These are phyloP conservation scores for Gila robusta DNA, from an alignment of 2,797 vertebrate species.

Conservation along the genomic window DNA sequence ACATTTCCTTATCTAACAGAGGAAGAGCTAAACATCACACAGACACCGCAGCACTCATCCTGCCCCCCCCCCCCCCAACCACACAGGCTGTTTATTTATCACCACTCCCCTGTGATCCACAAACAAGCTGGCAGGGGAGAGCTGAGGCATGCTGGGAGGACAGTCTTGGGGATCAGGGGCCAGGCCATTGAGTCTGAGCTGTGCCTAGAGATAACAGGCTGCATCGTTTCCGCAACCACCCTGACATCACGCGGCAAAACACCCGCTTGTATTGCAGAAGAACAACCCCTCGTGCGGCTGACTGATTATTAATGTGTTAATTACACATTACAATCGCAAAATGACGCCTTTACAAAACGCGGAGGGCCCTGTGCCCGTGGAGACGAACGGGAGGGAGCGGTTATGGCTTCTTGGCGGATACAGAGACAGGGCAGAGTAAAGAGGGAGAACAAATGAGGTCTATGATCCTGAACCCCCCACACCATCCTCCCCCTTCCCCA, in stretches of 20 bases:
- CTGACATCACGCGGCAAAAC: background rate
- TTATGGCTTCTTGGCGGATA: conserved; percentile 82
- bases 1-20: conserved; percentile 85
- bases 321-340: conserved; percentile 22
- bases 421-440: conserved; percentile 87
- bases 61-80: conserved; percentile 32
- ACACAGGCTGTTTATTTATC: conserved; percentile 79
- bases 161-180: conserved; percentile 55
- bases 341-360: conserved; percentile 44
- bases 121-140: conserved; percentile 71
- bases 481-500: conserved; percentile 67
- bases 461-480: conserved; percentile 80
- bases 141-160: conserved; percentile 58
- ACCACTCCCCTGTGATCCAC: conserved; percentile 73
- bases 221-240: background rate
- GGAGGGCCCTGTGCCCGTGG: conserved; percentile 13
- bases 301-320: conserved; percentile 50
- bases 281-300: background rate
- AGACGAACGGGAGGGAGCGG: conserved; percentile 12
- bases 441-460: conserved; percentile 88
- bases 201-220: conserved; percentile 29
- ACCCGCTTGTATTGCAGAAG: background rate
- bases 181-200: conserved; percentile 34
- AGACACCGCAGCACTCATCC: conserved; percentile 59
- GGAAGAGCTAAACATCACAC: conserved; percentile 81